Evolutionary conservation across 2,888 invertebrate species (phyloP), one percentile per base, ranked within the genome.

Genomic region (Drymonia ruficornis): DNA sequence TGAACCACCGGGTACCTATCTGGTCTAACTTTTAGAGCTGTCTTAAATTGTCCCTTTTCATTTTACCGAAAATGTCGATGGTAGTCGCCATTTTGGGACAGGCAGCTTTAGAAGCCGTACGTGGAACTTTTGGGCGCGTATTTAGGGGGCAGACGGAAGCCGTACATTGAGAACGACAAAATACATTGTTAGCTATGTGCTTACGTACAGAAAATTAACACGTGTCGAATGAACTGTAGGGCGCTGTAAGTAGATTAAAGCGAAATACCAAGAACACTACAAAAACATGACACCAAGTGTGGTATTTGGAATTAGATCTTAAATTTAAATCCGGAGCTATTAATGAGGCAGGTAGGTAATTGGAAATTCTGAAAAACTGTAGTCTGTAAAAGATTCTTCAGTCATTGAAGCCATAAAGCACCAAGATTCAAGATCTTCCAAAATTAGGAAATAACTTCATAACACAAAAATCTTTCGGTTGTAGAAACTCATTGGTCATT

Each of bases 61-160:
- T 72, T 67, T 9, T 12, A 47, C 38, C 28, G 58, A 53, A 50
- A 66, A 69, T 59, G 56, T 51, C 61, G 53, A 78, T 80, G 76
- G 75, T 70, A 74, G 81, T 70, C 75, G 89, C 90, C 90, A 91
- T 91, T 86, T 89, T 89, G 84, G 72, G 79, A 74, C 69, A 66
- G 72, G 66, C 76, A 72, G 76, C 78, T 79, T 81, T 70, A 70
- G 90, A 91, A 91, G 83, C 89, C 91, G 49, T 80, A 87, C 57
- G 74, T 82, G 74, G 62, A 63, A 76, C 66, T 84, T 87, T 85
- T 74, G 80, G 82, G 75, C 61, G 69, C 65, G 74, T 83, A 80
- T 84, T 87, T 83, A 72, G 81, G 67, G 76, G 78, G 80, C 79
- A 78, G 79, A 78, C 72, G 65, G 75, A 91, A 90, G 84, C 88